Conservation (phyloP, 2,113 vertebrate genomes). For the Otis tarda region DNA sequence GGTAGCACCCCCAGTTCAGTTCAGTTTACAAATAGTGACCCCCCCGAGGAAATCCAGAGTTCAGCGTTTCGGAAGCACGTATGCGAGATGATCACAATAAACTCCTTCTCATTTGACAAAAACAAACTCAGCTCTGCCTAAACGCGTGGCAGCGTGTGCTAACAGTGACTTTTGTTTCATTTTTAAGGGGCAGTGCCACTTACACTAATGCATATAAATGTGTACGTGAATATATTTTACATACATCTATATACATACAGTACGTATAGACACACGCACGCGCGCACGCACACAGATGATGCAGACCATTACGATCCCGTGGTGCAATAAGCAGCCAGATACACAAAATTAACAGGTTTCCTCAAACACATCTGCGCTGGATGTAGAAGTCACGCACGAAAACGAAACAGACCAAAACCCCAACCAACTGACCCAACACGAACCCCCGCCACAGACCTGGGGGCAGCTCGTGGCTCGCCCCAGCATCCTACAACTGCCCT, state of each 20-base stretch:
- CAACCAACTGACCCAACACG: not conserved
- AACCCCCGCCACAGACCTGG: not conserved
- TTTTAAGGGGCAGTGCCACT: conserved; percentile 53
- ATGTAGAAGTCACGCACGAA: conserved; percentile 22
- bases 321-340: conserved; percentile 71
- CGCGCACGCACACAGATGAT: conserved; percentile 39
- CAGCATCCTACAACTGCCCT: not conserved
- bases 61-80: conserved; percentile 35
- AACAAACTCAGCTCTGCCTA: conserved; percentile 7
- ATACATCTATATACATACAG: conserved; percentile 71
- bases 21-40: not conserved
- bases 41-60: not conserved
- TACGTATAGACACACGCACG: conserved; percentile 39
- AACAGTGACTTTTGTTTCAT: conserved; percentile 22
- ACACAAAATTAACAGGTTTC: conserved; percentile 66
- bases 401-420: conserved; percentile 30
- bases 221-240: conserved; percentile 64
- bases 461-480: not conserved
- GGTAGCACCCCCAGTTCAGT: not conserved
- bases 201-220: conserved; percentile 61
- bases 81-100: conserved; percentile 33
- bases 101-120: conserved; percentile 17
- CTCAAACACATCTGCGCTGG: conserved; percentile 18
- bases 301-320: conserved; percentile 65
- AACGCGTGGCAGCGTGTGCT: not conserved